phyloP scores from a whole-genome alignment of 2,113 vertebrate genomes.

The Pelecanus crispus region DNA sequence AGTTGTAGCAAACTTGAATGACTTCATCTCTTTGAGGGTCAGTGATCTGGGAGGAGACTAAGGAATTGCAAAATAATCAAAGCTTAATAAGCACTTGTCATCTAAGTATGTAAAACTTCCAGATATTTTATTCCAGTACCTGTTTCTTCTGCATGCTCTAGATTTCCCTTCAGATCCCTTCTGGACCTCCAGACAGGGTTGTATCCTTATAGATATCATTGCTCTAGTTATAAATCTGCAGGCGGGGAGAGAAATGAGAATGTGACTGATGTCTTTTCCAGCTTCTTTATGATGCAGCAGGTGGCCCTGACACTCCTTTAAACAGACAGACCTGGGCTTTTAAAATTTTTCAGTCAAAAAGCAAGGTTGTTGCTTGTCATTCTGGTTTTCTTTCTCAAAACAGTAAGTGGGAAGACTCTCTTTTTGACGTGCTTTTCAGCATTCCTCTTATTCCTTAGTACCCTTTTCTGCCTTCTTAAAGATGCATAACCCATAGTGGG shows the following conservation, averaged over 20 bases:
- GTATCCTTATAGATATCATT: not conserved
- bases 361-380: not conserved
- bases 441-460: not conserved
- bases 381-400: not conserved
- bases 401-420: not conserved
- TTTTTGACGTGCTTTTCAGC: not conserved
- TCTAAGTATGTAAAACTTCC: not conserved
- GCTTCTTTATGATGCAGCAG: not conserved
- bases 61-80: not conserved
- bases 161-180: not conserved
- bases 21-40: not conserved
- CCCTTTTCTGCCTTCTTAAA: not conserved
- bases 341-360: not conserved
- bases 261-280: not conserved
- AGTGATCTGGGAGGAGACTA: not conserved
- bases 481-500: not conserved
- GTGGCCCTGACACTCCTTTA: not conserved
- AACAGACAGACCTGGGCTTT: not conserved
- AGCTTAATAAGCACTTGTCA: not conserved
- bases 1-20: not conserved
- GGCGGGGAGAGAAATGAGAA: not conserved
- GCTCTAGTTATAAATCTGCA: not conserved
- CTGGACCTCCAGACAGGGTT: not conserved
- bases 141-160: not conserved
- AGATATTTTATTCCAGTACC: not conserved